These are phyloP conservation scores for Pipistrellus kuhlii DNA, from an alignment of 2,797 vertebrate genomes.

Conservation along the genomic window DNA sequence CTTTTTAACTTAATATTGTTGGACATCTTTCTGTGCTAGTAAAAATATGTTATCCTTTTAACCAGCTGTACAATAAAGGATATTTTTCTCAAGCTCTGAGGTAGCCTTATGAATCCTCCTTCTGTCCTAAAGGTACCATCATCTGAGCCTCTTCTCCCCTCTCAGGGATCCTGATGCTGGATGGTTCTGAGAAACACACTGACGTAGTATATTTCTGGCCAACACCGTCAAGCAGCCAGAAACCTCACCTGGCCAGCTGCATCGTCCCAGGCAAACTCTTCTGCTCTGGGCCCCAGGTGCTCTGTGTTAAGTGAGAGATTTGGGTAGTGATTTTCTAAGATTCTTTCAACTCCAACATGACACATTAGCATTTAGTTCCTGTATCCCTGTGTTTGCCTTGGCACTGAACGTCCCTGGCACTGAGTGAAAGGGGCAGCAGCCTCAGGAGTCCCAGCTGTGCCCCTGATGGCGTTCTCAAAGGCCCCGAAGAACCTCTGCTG, in stretches of 20 bases:
- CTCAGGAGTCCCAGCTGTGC: background rate
- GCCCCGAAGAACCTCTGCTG: background rate
- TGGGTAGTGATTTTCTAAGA: background rate
- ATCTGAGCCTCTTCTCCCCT: background rate
- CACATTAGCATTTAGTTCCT: background rate
- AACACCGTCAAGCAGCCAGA: background rate
- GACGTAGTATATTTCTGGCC: conserved; percentile 29
- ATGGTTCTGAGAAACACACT: conserved; percentile 18
- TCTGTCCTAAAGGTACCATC: background rate
- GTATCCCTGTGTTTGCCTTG: conserved; percentile 34
- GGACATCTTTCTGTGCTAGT: conserved; percentile 6
- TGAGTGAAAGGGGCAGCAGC: too few relatives aligned
- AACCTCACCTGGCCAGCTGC: background rate
- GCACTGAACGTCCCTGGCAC: background rate
- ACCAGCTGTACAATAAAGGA: background rate
- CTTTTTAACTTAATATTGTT: background rate
- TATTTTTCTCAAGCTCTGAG: conserved; percentile 6
- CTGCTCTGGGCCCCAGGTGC: background rate
- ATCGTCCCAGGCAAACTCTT: conserved; percentile 25
- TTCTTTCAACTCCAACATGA: conserved; percentile 40
- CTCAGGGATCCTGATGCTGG: background rate
- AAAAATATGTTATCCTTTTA: conserved; percentile 38
- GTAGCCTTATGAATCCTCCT: background rate
- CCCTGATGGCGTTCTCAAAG: background rate
- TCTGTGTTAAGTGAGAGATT: background rate